phyloP scores from a whole-genome alignment of 1,140 invertebrate genomes.

The Ips nitidus region DNA sequence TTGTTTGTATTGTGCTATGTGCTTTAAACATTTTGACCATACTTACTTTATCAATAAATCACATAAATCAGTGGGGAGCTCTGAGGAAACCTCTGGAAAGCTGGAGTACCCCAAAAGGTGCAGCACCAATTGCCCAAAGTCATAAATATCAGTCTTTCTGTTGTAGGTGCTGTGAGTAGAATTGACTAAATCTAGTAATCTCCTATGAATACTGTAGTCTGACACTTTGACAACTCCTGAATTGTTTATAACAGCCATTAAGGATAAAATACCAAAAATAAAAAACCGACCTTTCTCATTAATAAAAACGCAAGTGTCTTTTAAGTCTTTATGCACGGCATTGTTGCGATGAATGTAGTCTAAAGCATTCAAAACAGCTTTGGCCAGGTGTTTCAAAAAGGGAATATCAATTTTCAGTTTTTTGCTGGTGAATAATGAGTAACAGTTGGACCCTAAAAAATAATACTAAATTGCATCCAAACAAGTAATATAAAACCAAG shows the following conservation, averaged over 20 bases:
- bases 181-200: constrained; percentile 58
- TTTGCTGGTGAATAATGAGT: constrained; percentile 54
- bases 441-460: constrained; percentile 37
- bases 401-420: constrained; percentile 61
- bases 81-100: constrained; percentile 57
- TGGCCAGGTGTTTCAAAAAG: constrained; percentile 63
- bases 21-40: neutral
- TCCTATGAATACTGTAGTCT: constrained; percentile 73
- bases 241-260: constrained; percentile 3
- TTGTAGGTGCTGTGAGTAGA: constrained; percentile 59
- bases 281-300: constrained; percentile 47
- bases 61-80: constrained; percentile 61
- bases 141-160: constrained; percentile 73
- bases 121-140: constrained; percentile 64
- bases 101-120: constrained; percentile 58
- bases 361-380: constrained; percentile 66
- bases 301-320: constrained; percentile 64
- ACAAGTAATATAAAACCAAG: neutral
- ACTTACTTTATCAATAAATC: constrained; percentile 69
- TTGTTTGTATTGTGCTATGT: neutral
- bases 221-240: constrained; percentile 60
- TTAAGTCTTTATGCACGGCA: constrained; percentile 75
- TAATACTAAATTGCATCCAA: neutral
- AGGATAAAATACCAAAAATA: neutral
- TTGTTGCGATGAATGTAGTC: constrained; percentile 75